Conservation (phyloP, 2,797 vertebrate species). For the Psittacula echo region DNA sequence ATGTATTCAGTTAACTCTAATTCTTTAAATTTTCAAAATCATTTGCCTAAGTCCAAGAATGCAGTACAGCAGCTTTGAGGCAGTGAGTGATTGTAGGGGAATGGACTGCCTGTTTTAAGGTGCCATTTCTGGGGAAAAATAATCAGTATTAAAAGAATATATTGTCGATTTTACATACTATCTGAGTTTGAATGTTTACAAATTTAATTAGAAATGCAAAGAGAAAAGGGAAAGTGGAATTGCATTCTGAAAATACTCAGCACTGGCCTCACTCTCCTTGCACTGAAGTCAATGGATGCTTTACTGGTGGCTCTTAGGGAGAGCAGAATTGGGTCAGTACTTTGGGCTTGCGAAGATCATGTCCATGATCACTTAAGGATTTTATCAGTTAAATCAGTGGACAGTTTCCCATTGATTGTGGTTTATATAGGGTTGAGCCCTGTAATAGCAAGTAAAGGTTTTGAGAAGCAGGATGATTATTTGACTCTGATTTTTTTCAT, state of each 20-base stretch:
- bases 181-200: neutral
- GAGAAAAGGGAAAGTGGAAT: neutral
- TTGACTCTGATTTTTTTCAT: neutral
- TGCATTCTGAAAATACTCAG: neutral
- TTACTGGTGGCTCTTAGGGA: neutral
- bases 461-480: neutral
- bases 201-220: neutral
- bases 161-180: neutral
- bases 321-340: neutral
- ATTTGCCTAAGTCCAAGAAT: neutral
- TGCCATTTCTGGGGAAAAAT: neutral
- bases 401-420: neutral
- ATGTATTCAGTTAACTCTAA: neutral
- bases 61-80: neutral
- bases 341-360: neutral
- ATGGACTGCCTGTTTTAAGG: neutral
- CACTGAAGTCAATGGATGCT: neutral
- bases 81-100: neutral
- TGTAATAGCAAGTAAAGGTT: neutral
- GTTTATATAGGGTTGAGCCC: neutral
- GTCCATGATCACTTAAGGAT: neutral
- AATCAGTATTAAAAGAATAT: neutral
- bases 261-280: neutral
- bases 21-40: neutral
- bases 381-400: neutral